These are phyloP conservation scores for Sweltsa coloradensis DNA, from an alignment of 1,140 invertebrate species.

Conservation along the genomic window DNA sequence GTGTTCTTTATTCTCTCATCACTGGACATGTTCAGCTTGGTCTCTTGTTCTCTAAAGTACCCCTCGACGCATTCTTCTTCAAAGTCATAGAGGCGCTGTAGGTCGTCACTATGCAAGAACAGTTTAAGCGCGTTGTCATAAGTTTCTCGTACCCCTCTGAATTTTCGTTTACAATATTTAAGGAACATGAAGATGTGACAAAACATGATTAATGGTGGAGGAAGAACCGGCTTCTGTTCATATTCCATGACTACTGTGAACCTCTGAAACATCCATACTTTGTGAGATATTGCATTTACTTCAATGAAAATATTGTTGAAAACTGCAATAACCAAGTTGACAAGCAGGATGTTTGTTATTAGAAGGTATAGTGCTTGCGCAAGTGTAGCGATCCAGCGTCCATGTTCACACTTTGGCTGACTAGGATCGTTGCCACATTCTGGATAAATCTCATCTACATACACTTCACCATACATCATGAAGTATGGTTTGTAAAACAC, in stretches of 20 bases:
- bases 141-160: conserved; percentile 51
- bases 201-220: conserved; percentile 86
- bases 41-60: conserved; percentile 64
- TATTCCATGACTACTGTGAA: conserved; percentile 99
- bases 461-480: conserved; percentile 98
- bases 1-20: conserved; percentile 80
- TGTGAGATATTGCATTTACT: conserved; percentile 87
- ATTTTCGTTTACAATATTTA: conserved; percentile 71
- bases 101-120: conserved; percentile 83
- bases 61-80: conserved; percentile 96
- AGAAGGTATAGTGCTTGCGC: conserved; percentile 93
- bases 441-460: conserved; percentile 81
- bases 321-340: conserved; percentile 95
- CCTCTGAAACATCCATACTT: conserved; percentile 98
- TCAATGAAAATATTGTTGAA: conserved; percentile 98
- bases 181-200: conserved; percentile 79
- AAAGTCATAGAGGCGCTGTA: conserved; percentile 90
- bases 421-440: conserved; percentile 53
- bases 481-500: conserved; percentile 95
- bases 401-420: conserved; percentile 65
- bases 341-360: conserved; percentile 89
- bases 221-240: conserved; percentile 89
- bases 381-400: conserved; percentile 83
- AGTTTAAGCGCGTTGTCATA: conserved; percentile 90
- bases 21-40: conserved; percentile 71